Conservation (phyloP, 2,113 vertebrate species). For the Caranx ignobilis region DNA sequence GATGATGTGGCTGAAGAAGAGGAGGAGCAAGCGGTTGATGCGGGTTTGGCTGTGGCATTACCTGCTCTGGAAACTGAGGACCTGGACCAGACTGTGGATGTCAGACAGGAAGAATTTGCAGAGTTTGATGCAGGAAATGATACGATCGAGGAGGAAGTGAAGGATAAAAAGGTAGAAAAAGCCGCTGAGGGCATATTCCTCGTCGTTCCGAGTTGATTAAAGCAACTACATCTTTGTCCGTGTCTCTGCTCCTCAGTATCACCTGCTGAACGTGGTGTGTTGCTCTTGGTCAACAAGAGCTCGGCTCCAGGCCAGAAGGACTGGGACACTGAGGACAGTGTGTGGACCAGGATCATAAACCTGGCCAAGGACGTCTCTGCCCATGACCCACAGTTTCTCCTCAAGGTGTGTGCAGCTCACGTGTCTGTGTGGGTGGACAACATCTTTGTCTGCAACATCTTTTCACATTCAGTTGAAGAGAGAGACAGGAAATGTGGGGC, state of each 20-base stretch:
- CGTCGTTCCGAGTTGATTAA: background rate
- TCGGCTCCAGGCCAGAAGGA: conserved; percentile 67
- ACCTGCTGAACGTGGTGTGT: conserved; percentile 85
- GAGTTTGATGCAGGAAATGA: conserved; percentile 51
- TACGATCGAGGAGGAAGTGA: conserved; percentile 61
- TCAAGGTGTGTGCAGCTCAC: conserved; percentile 84
- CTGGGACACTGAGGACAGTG: conserved; percentile 43
- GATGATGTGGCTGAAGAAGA: conserved; percentile 44
- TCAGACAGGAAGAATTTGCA: conserved; percentile 71
- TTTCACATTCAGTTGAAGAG: too few relatives aligned
- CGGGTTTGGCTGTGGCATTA: conserved; percentile 28
- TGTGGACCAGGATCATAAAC: conserved; percentile 75
- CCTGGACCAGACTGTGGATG: conserved; percentile 18
- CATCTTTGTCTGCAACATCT: too few relatives aligned
- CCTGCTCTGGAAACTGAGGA: conserved; percentile 51
- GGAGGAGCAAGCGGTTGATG: background rate
- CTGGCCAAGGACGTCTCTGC: conserved; percentile 80
- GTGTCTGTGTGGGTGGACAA: background rate
- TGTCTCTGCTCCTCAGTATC: conserved; percentile 79
- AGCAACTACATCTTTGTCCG: background rate
- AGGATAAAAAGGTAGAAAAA: conserved; percentile 77
- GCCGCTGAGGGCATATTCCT: background rate
- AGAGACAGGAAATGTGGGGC: too few relatives aligned
- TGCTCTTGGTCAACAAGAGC: conserved; percentile 81
- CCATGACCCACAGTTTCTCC: conserved; percentile 88